phyloP scores from a whole-genome alignment of 1,140 invertebrate genomes.

The Wasmannia auropunctata region DNA sequence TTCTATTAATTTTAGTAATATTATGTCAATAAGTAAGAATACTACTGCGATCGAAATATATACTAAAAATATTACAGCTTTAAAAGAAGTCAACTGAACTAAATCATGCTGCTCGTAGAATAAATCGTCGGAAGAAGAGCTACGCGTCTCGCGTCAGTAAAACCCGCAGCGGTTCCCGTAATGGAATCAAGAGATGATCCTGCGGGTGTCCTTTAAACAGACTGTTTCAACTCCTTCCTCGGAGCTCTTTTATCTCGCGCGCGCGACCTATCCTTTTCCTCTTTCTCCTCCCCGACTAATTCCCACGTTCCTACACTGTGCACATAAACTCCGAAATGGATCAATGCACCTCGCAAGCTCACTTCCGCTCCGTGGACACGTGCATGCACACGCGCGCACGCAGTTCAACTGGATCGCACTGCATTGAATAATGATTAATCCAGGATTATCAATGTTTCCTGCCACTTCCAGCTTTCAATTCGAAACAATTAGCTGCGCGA shows the following conservation, averaged over 20 bases:
- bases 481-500: conserved; percentile 17
- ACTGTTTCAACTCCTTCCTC: conserved; percentile 31
- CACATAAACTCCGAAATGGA: conserved; percentile 59
- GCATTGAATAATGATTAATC: conserved; percentile 64
- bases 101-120: not conserved
- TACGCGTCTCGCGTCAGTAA: not conserved
- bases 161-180: not conserved
- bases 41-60: not conserved
- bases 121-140: not conserved
- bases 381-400: not conserved
- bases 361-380: conserved; percentile 47
- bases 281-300: conserved; percentile 33
- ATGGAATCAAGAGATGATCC: not conserved
- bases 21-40: not conserved
- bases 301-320: conserved; percentile 15
- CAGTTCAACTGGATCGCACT: not conserved
- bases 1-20: not conserved
- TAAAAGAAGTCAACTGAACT: not conserved
- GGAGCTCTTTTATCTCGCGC: not conserved
- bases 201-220: conserved; percentile 25
- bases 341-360: conserved; percentile 65
- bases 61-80: not conserved
- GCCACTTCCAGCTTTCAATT: conserved; percentile 6
- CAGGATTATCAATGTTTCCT: conserved; percentile 21
- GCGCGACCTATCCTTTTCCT: not conserved